Evolutionary conservation across 35 echinoderm and acorn worm genomes (phyloP), one percentile per base, ranked within the genome.

Genomic region (Ophioderma brevispina): DNA sequence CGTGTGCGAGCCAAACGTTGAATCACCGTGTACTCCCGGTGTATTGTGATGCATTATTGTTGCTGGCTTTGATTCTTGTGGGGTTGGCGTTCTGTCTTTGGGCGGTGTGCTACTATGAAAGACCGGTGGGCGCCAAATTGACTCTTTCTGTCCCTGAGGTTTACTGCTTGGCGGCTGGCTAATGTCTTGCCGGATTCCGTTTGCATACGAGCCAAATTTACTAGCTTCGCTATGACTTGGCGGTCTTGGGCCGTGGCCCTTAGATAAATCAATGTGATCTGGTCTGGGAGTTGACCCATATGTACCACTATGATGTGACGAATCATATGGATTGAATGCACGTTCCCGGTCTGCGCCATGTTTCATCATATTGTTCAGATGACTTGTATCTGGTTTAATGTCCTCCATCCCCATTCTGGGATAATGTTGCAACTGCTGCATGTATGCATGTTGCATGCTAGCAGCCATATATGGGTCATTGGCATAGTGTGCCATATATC

Each of bases 311-410:
- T 83, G 81, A 31, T 83, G 81, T 13, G 81, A 25, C 15, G 31
- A 85, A 0, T 32, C 52, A 34, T 37, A 37, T 23, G 52, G 63
- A 52, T 37, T 31, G 33, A 59, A 52, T 37, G 52, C 83, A 15
- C 50, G 50, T 31, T 85, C 83, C 30, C 39, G 42, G 64, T n/a
- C 39, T 37, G 38, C 64, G 50, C 25, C 42, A 32, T 81, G 77
- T 43, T 85, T 82, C 80, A 93, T 88, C 28, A 93, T 82, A 38
- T 88, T 90, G 80, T 82, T 87, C 25, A 96, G 64, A 33, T 92
- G 87, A n/a, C 85, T 81, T 52, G 87, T 81, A 37, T 96, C 94
- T 4, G 94, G 94, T 89, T 96, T 96, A 46, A 96, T 81, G 85
- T 96, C 94, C 17, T 87, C 78, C 55, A 70, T 81, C 38, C 81